Percentiles rank a stretch among this genome's conserved stretches.
Conservation (phyloP, 2,888 invertebrate species). For the Limnephilus rhombicus region DNA sequence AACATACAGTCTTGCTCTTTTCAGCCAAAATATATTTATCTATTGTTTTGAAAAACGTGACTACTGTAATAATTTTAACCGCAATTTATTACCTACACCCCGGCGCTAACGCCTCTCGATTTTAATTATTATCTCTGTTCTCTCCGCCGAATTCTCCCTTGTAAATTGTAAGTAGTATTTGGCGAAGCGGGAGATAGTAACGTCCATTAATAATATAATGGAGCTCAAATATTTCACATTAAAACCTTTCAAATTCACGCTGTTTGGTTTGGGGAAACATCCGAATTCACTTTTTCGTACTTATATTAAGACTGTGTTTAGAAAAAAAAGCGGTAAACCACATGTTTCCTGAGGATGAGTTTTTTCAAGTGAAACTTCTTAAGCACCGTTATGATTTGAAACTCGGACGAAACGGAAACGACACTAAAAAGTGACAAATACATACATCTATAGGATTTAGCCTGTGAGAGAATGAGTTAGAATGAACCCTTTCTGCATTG, state of each 20-base stretch:
- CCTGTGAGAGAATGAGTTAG: too few species aligned
- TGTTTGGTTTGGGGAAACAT: background rate
- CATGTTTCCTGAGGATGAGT: too few species aligned
- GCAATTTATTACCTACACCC: background rate
- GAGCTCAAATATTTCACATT: background rate
- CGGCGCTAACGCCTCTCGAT: slow-evolving; percentile 1
- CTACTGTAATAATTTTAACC: slow-evolving; percentile 1
- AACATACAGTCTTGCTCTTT: background rate
- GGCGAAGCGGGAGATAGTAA: background rate
- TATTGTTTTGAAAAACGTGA: background rate
- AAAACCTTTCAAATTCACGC: background rate
- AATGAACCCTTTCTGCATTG: too few species aligned
- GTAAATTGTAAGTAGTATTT: background rate
- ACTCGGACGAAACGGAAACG: too few species aligned
- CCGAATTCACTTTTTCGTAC: background rate
- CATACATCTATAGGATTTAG: too few species aligned
- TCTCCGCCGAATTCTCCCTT: background rate
- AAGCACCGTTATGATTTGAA: too few species aligned
- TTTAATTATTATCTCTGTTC: background rate
- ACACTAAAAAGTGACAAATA: too few species aligned
- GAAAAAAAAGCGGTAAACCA: too few species aligned
- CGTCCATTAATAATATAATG: background rate
- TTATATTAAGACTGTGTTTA: background rate
- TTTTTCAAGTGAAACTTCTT: too few species aligned
- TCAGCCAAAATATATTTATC: background rate